Percentiles rank a stretch among this genome's conserved stretches.
phyloP scores from a whole-genome alignment of 2,113 vertebrate genomes.

The Rhadina sibilatrix region DNA sequence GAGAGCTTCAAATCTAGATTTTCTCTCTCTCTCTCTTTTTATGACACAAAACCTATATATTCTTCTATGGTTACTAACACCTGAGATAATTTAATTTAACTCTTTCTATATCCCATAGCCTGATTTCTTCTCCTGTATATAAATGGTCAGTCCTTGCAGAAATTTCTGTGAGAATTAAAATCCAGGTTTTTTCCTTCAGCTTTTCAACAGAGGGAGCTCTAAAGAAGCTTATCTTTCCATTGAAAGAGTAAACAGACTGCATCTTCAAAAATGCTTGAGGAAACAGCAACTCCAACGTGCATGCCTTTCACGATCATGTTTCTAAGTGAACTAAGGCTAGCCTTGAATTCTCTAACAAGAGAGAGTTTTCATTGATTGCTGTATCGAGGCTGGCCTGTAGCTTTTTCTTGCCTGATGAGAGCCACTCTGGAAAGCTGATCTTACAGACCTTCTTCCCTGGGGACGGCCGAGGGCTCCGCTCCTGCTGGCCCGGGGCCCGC shows the following conservation, averaged over 20 bases:
- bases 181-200: background rate
- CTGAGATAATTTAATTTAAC: background rate
- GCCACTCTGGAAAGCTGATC: background rate
- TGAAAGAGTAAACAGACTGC: background rate
- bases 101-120: background rate
- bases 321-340: background rate
- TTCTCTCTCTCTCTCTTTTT: background rate
- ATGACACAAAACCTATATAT: background rate
- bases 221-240: conserved; percentile 18
- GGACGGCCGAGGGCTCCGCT: background rate
- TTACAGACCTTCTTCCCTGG: background rate
- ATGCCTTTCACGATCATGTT: background rate
- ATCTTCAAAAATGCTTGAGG: background rate
- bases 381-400: background rate
- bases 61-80: background rate
- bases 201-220: conserved; percentile 60
- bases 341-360: background rate
- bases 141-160: background rate
- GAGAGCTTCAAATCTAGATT: background rate
- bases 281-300: background rate
- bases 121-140: background rate
- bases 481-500: background rate
- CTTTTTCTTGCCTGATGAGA: background rate
- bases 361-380: background rate
- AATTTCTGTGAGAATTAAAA: background rate